A percentile compares a stretch with the other conserved stretches of the same genome.
Evolutionary conservation across 1,140 invertebrate genomes (phyloP).

Genomic region (Holotrichia oblita): DNA sequence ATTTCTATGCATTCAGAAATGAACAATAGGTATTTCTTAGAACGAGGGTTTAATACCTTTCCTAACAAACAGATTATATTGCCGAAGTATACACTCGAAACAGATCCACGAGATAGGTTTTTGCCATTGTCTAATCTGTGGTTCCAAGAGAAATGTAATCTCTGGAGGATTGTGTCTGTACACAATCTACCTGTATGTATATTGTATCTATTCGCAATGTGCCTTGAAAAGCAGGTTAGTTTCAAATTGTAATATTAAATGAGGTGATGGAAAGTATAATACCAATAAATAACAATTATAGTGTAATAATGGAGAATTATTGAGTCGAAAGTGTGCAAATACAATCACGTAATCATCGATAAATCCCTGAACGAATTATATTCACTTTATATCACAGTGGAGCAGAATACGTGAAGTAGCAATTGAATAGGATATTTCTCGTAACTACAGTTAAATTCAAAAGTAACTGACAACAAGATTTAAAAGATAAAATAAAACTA

Average conservation of each 20-base stretch:
- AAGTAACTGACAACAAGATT: background rate
- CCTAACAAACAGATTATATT: constrained; percentile 16
- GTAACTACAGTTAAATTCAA: background rate
- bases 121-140: background rate
- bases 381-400: background rate
- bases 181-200: background rate
- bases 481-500: no score
- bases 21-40: background rate
- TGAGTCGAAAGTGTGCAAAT: background rate
- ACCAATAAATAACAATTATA: constrained; percentile 2
- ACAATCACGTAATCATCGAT: background rate
- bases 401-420: background rate
- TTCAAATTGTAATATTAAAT: background rate
- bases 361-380: background rate
- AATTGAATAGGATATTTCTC: background rate
- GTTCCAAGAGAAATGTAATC: background rate
- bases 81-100: background rate
- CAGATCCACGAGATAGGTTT: background rate
- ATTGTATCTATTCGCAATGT: background rate
- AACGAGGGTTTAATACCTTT: background rate
- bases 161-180: background rate
- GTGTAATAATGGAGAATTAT: background rate
- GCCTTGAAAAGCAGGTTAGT: background rate
- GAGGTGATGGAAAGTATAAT: background rate
- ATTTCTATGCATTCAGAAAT: background rate